Conservation (phyloP, 2,797 vertebrate species). For the Fistularia commersonii region DNA sequence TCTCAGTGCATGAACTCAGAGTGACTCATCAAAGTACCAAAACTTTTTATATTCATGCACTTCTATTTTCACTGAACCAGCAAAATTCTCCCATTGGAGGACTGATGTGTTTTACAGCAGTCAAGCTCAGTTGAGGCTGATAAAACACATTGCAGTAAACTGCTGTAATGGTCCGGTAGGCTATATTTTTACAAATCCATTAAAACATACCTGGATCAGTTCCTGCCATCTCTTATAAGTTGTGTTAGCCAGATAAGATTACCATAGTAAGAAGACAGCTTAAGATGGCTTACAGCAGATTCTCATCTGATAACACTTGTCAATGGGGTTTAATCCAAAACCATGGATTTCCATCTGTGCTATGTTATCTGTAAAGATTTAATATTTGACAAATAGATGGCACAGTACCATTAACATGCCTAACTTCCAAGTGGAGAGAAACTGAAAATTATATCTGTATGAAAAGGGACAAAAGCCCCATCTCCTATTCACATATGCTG, state of each 20-base stretch:
- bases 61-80: background rate
- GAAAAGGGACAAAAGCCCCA: conserved; percentile 27
- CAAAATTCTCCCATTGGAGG: background rate
- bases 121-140: background rate
- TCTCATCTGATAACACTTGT: conserved; percentile 1
- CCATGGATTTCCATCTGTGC: background rate
- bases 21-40: background rate
- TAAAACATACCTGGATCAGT: background rate
- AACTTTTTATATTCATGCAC: background rate
- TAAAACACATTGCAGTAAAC: background rate
- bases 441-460: conserved; percentile 21
- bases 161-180: background rate
- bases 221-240: background rate
- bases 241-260: conserved; percentile 8
- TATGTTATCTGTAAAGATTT: background rate
- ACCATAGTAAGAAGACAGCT: conserved; percentile 14
- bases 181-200: background rate
- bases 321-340: conserved; percentile 11
- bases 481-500: conserved; percentile 27
- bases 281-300: conserved; percentile 1
- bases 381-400: conserved; percentile 13
- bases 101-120: background rate
- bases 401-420: conserved; percentile 13
- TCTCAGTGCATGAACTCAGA: too few relatives aligned
- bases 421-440: conserved; percentile 17